Conservation (phyloP, 2,888 invertebrate genomes). For the Dynastes tityus region DNA sequence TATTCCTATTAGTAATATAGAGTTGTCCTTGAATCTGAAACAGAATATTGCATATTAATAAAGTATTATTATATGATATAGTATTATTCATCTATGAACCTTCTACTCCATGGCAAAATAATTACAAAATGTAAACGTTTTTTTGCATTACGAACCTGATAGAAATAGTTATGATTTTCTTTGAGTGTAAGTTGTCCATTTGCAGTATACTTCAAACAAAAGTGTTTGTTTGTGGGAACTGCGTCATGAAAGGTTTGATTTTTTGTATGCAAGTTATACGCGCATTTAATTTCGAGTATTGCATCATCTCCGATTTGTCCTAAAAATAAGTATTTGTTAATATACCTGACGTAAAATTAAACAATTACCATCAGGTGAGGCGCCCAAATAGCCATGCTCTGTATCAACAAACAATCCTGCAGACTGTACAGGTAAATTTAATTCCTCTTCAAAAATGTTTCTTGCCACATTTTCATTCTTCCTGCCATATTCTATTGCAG, state of each 20-base stretch:
- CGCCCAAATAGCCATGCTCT: conserved; percentile 28
- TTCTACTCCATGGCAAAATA: neutral
- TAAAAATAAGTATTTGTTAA: neutral
- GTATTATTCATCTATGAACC: neutral
- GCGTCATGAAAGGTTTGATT: conserved; percentile 25
- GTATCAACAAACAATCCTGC: conserved; percentile 27
- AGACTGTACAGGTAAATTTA: neutral
- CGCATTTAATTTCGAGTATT: conserved; percentile 47
- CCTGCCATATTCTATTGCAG: conserved; percentile 36
- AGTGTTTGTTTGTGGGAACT: neutral
- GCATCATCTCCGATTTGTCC: conserved; percentile 38
- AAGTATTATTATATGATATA: neutral
- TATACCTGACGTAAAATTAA: neutral
- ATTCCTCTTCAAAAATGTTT: neutral
- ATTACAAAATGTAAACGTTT: neutral
- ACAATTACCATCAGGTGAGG: conserved; percentile 32
- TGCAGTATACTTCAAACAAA: conserved; percentile 30
- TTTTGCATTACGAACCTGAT: conserved; percentile 23
- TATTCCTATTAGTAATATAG: conserved; percentile 25
- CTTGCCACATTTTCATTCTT: conserved; percentile 1
- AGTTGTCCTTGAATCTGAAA: conserved; percentile 47
- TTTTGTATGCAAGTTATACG: conserved; percentile 18
- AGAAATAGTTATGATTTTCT: conserved; percentile 35
- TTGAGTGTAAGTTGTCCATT: neutral
- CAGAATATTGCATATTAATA: neutral